These are phyloP conservation scores for Drosophila serrata DNA, from an alignment of 1,140 invertebrate species.

Conservation along the genomic window DNA sequence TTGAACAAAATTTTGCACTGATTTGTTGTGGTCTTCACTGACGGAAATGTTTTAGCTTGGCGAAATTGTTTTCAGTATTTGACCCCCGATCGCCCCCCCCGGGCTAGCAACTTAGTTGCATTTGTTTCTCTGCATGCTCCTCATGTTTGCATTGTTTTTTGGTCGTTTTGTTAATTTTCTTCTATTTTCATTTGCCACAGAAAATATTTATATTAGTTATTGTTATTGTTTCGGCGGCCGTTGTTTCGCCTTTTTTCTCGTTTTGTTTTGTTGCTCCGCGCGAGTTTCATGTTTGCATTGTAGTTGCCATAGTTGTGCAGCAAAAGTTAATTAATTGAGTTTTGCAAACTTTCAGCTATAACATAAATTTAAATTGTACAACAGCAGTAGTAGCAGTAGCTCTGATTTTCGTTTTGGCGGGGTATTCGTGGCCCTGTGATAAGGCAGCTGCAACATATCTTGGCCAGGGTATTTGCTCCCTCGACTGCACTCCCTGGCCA, in stretches of 20 bases:
- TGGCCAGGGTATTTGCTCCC: constrained; percentile 24
- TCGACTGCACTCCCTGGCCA: constrained; percentile 7
- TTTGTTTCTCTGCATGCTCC: constrained; percentile 33
- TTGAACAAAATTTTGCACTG: constrained; percentile 52
- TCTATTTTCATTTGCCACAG: constrained; percentile 58
- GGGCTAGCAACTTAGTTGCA: constrained; percentile 9
- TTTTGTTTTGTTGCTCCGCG: constrained; percentile 22
- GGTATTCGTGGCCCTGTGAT: constrained; percentile 10
- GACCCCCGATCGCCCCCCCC: neutral
- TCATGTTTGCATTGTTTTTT: constrained; percentile 55
- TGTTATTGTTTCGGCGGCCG: constrained; percentile 60
- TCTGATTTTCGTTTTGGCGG: constrained; percentile 32
- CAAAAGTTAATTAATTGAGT: constrained; percentile 84
- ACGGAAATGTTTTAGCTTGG: constrained; percentile 65
- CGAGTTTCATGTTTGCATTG: constrained; percentile 52
- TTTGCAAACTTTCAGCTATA: constrained; percentile 77
- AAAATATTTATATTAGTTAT: constrained; percentile 79
- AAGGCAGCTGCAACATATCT: neutral
- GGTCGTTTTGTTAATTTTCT: constrained; percentile 57
- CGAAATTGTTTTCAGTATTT: constrained; percentile 52
- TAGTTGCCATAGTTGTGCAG: constrained; percentile 51
- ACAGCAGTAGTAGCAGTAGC: constrained; percentile 15
- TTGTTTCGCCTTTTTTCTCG: constrained; percentile 27
- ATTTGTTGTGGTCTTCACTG: constrained; percentile 65
- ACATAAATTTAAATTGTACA: constrained; percentile 77